phyloP scores from a whole-genome alignment of 2,888 invertebrate genomes.

The Patella caerulea region DNA sequence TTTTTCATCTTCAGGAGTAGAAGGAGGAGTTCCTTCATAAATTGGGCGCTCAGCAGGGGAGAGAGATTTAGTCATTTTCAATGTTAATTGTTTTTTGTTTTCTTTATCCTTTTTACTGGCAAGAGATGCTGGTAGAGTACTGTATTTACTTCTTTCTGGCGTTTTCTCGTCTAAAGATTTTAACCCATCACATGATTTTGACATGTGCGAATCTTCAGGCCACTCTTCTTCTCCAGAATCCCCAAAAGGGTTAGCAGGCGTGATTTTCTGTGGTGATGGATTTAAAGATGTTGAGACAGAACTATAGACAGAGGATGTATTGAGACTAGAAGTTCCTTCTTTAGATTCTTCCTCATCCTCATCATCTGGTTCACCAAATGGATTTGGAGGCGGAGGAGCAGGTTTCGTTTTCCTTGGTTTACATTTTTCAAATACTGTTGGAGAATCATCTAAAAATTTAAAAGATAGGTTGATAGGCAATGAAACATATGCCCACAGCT shows the following conservation, averaged over 20 bases:
- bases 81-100: conserved; percentile 26
- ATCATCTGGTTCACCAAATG: conserved; percentile 55
- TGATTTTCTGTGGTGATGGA: conserved; percentile 4
- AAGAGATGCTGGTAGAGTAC: conserved; percentile 33
- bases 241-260: conserved; percentile 21
- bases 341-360: conserved; percentile 36
- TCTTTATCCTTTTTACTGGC: conserved; percentile 21
- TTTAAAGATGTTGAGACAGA: not conserved
- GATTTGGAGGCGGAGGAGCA: conserved; percentile 43
- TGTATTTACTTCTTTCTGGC: conserved; percentile 23
- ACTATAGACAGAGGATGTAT: not conserved
- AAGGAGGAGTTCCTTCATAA: conserved; percentile 62
- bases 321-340: not conserved
- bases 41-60: conserved; percentile 47
- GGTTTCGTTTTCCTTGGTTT: not conserved
- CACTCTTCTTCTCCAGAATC: conserved; percentile 20
- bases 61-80: conserved; percentile 31
- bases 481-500: no score
- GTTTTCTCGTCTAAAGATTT: conserved; percentile 19
- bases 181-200: conserved; percentile 10
- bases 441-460: not conserved
- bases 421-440: conserved; percentile 23
- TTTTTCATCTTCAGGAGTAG: conserved; percentile 56
- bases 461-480: not conserved
- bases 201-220: conserved; percentile 6